A percentile compares a stretch with the other conserved stretches of the same genome.
Evolutionary conservation across 2,113 vertebrate genomes (phyloP).

Genomic region (Solea solea): DNA sequence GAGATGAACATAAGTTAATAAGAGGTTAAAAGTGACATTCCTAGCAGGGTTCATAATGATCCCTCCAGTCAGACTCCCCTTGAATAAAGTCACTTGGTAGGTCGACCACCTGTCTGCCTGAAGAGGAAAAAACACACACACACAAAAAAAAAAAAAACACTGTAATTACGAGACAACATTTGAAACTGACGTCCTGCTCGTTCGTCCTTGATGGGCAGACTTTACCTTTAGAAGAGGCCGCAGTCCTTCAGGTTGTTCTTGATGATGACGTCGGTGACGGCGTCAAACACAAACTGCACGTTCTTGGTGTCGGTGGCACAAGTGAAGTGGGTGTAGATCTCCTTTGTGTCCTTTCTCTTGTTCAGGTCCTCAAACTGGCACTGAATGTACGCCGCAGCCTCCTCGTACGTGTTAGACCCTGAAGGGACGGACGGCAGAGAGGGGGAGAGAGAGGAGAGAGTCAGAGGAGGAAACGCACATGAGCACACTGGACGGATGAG

Average conservation of each 20-base stretch:
- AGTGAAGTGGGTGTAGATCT: conserved; percentile 99
- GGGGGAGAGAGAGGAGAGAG: not conserved
- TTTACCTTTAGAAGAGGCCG: conserved; percentile 90
- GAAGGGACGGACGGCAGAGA: not conserved
- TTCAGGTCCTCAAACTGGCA: conserved; percentile 98
- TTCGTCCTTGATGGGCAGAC: not conserved
- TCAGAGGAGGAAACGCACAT: not conserved
- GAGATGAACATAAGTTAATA: conserved; percentile 87
- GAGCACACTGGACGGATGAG: not conserved
- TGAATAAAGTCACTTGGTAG: conserved; percentile 56
- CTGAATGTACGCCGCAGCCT: conserved; percentile 94
- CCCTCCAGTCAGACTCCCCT: conserved; percentile 64
- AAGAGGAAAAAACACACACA: not conserved
- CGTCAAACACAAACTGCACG: conserved; percentile 98
- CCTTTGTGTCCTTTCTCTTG: conserved; percentile 98
- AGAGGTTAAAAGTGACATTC: conserved; percentile 80
- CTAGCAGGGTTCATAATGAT: conserved; percentile 77
- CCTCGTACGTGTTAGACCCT: conserved; percentile 96
- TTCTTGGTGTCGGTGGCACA: conserved; percentile 99
- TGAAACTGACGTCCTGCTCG: not conserved
- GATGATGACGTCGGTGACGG: conserved; percentile 99
- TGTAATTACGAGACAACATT: conserved; percentile 15
- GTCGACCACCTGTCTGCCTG: conserved; percentile 42
- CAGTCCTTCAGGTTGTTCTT: conserved; percentile 99
- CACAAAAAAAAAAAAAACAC: not conserved